Conservation (phyloP, 1,140 invertebrate genomes). For the Euura saliciscinereae region DNA sequence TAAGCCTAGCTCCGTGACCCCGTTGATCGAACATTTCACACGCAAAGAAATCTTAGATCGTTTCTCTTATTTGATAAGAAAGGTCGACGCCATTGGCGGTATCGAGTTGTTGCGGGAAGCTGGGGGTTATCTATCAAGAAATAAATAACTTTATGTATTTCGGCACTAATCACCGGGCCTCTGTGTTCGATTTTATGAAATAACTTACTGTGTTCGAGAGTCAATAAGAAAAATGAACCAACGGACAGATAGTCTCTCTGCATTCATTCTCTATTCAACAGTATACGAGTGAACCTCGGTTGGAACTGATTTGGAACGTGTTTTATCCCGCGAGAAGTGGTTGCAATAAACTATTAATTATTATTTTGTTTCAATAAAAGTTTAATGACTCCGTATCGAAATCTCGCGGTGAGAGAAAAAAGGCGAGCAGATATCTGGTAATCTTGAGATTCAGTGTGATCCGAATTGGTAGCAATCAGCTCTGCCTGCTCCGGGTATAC, state of each 20-base stretch:
- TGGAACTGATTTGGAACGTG: background rate
- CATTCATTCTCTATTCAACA: conserved; percentile 35
- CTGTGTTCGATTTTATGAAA: conserved; percentile 52
- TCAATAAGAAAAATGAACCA: conserved; percentile 40
- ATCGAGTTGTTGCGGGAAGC: conserved; percentile 35
- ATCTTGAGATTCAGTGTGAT: background rate
- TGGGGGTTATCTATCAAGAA: conserved; percentile 50
- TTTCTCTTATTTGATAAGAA: conserved; percentile 20
- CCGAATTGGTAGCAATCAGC: conserved; percentile 6
- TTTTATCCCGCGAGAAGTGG: too few relatives aligned
- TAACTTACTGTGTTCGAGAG: conserved; percentile 46
- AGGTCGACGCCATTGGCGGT: conserved; percentile 38
- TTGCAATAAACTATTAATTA: too few relatives aligned
- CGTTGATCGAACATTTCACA: conserved; percentile 3
- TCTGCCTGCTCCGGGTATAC: background rate
- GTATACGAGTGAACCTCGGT: conserved; percentile 16
- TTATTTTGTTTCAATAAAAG: too few relatives aligned
- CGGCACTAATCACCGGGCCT: conserved; percentile 45
- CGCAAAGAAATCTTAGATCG: conserved; percentile 4
- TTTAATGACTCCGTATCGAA: background rate
- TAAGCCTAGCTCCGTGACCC: background rate
- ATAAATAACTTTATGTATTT: conserved; percentile 55
- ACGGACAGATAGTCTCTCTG: conserved; percentile 22
- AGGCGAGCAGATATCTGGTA: background rate
- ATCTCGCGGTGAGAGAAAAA: background rate